phyloP scores from a whole-genome alignment of 2,797 vertebrate genomes.

The Pelobates cultripes region DNA sequence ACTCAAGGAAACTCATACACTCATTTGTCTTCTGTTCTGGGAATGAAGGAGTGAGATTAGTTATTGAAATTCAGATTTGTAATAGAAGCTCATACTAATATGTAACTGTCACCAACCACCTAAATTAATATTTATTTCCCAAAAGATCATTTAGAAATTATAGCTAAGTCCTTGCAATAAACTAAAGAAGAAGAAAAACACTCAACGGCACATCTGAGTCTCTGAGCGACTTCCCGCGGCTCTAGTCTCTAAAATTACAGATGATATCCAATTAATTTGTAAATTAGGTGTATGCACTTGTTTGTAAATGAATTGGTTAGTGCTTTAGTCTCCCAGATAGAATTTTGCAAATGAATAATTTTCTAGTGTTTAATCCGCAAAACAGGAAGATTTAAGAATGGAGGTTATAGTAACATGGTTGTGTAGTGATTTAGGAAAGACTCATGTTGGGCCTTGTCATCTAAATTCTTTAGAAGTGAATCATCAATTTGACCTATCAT shows the following conservation, averaged over 20 bases:
- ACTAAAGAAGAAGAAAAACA: not conserved
- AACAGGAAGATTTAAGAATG: no score
- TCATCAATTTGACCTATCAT: no score
- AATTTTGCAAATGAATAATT: not conserved
- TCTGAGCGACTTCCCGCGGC: not conserved
- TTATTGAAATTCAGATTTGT: not conserved
- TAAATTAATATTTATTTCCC: constrained; percentile 19
- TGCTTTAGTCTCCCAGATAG: not conserved
- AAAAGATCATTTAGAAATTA: constrained; percentile 6
- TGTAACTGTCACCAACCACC: not conserved
- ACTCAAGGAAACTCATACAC: no score
- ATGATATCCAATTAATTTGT: constrained; percentile 27
- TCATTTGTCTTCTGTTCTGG: not conserved
- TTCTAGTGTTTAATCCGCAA: not conserved
- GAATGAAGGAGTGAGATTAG: not conserved
- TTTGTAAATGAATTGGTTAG: constrained; percentile 19
- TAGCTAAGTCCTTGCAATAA: not conserved
- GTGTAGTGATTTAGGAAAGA: no score
- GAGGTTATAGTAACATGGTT: no score
- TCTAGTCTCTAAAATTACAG: constrained; percentile 1
- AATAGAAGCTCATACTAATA: not conserved
- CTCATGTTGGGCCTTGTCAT: no score
- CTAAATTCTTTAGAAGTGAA: no score
- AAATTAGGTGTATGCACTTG: constrained; percentile 22
- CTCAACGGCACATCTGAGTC: not conserved